phyloP scores from a whole-genome alignment of 2,113 vertebrate species.

The Cercocebus atys region DNA sequence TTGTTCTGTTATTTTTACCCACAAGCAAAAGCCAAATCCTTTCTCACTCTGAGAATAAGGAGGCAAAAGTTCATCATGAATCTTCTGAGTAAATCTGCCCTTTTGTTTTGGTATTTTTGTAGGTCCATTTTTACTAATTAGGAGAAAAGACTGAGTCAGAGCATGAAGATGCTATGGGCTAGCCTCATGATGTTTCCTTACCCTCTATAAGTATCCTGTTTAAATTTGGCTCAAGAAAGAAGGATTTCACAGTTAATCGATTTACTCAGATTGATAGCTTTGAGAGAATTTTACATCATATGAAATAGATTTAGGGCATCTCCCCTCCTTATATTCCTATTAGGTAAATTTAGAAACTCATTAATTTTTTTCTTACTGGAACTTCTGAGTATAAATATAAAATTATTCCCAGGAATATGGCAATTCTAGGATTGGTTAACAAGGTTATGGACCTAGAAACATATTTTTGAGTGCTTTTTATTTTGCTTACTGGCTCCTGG shows the following conservation, averaged over 20 bases:
- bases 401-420: background rate
- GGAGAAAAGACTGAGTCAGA: background rate
- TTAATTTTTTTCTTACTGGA: constrained; percentile 44
- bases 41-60: background rate
- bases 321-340: background rate
- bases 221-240: constrained; percentile 39
- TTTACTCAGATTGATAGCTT: constrained; percentile 29
- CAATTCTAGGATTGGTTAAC: background rate
- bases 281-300: constrained; percentile 10
- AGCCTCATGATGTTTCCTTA: background rate
- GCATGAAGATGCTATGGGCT: background rate
- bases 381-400: background rate
- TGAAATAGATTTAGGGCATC: constrained; percentile 12
- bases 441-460: background rate
- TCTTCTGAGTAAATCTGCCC: background rate
- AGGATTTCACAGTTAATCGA: constrained; percentile 31
- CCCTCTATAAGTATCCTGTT: background rate
- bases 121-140: background rate
- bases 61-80: background rate
- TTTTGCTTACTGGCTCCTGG: background rate
- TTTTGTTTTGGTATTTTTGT: background rate
- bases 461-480: background rate
- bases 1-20: background rate
- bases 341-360: constrained; percentile 73
- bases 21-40: background rate